A percentile compares a stretch with the other conserved stretches of the same genome.
Conservation (phyloP, 2,888 invertebrate species). For the Heliothis peltigera region DNA sequence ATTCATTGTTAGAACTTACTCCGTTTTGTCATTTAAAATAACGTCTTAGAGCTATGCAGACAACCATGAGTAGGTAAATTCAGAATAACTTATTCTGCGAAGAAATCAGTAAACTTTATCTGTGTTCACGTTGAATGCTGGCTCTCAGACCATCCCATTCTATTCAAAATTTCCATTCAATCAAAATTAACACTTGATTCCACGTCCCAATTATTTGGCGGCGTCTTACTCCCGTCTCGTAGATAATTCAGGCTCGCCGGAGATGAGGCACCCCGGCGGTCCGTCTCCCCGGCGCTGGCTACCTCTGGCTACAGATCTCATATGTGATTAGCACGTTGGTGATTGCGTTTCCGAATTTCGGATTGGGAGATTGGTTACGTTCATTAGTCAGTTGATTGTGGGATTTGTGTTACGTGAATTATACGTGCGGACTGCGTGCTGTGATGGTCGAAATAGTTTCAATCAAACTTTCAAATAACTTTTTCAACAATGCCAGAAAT, state of each 20-base stretch:
- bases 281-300: constrained; percentile 33
- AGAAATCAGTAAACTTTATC: not conserved
- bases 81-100: no score
- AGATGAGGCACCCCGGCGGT: constrained; percentile 33
- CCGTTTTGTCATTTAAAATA: not conserved
- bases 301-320: constrained; percentile 40
- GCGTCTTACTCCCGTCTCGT: constrained; percentile 38
- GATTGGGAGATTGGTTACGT: constrained; percentile 22
- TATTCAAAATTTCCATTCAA: constrained; percentile 24
- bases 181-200: constrained; percentile 42
- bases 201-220: constrained; percentile 42
- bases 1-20: not conserved
- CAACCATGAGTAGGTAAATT: no score
- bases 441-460: not conserved
- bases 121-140: not conserved
- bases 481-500: not conserved
- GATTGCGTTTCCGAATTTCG: constrained; percentile 47
- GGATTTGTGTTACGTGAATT: not conserved
- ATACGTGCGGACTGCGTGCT: not conserved
- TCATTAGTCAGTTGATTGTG: constrained; percentile 32
- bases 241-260: constrained; percentile 54
- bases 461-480: not conserved
- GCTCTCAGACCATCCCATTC: not conserved
- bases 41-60: no score
- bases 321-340: constrained; percentile 40